Percentiles rank a stretch among this genome's conserved stretches.
Conservation (phyloP, 1,140 invertebrate species). For the Venturia canescens region DNA sequence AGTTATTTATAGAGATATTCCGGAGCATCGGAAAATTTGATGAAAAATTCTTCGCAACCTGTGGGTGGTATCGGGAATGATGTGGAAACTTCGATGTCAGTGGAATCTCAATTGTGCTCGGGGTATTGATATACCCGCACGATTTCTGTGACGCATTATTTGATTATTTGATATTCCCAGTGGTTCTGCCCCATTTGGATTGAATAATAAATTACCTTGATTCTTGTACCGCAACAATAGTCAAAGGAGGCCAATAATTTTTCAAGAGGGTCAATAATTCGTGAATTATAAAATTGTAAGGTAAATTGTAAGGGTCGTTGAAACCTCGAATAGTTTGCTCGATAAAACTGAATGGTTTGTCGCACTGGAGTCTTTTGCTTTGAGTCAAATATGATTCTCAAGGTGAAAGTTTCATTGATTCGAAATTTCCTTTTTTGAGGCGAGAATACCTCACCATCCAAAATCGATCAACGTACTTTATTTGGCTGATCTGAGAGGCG, state of each 20-base stretch:
- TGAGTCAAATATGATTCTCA: neutral
- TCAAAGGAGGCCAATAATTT: too few species aligned
- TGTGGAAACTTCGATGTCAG: neutral
- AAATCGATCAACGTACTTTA: neutral
- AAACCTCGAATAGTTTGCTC: neutral
- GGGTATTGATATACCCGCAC: neutral
- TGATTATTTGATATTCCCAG: neutral
- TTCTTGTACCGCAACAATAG: too few species aligned
- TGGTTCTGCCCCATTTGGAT: neutral
- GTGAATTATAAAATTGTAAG: too few species aligned
- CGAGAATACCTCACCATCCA: neutral
- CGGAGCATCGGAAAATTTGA: neutral
- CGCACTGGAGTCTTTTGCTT: neutral
- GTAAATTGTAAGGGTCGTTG: neutral
- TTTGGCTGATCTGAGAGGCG: neutral
- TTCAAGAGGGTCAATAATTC: too few species aligned
- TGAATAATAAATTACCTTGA: neutral
- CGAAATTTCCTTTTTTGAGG: neutral
- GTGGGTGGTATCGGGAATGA: neutral
- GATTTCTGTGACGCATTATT: neutral
- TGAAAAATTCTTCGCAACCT: slow-evolving; percentile 30
- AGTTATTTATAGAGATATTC: neutral
- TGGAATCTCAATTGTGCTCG: slow-evolving; percentile 25
- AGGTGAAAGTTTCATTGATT: neutral
- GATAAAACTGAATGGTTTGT: neutral